A percentile compares a stretch with the other conserved stretches of the same genome.
Evolutionary conservation across 2,888 invertebrate genomes (phyloP).

Genomic region (Clivina fossor): DNA sequence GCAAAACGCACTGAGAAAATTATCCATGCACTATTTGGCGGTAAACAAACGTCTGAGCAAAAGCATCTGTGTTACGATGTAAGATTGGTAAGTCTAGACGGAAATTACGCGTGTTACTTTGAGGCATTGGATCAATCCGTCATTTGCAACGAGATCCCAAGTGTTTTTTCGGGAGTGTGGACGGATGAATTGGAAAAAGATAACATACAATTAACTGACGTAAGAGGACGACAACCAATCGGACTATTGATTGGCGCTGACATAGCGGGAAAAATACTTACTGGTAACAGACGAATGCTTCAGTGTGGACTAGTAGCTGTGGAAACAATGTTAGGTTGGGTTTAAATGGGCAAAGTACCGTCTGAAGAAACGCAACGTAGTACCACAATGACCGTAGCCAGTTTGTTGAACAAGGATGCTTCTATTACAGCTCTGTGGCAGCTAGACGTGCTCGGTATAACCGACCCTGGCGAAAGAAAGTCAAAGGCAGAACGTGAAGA

Average conservation of each 20-base stretch:
- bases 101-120: constrained; percentile 6
- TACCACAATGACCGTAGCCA: constrained; percentile 17
- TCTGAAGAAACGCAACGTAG: background rate
- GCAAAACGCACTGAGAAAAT: constrained; percentile 28
- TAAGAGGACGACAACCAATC: constrained; percentile 11
- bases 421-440: constrained; percentile 43
- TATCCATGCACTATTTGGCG: background rate
- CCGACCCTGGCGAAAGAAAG: constrained; percentile 41
- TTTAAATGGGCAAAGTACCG: constrained; percentile 29
- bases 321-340: constrained; percentile 37
- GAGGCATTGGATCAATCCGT: constrained; percentile 20
- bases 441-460: constrained; percentile 45
- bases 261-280: constrained; percentile 34
- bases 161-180: background rate
- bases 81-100: constrained; percentile 6
- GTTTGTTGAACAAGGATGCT: constrained; percentile 22
- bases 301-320: constrained; percentile 33
- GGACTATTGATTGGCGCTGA: constrained; percentile 34
- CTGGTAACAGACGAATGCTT: constrained; percentile 27
- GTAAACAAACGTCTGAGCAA: constrained; percentile 21
- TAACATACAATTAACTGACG: constrained; percentile 9
- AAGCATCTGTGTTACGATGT: constrained; percentile 10
- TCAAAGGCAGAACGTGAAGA: constrained; percentile 37
- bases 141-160: constrained; percentile 11
- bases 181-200: background rate